Conservation (phyloP, 2,113 vertebrate species). For the Pluvialis apricaria region DNA sequence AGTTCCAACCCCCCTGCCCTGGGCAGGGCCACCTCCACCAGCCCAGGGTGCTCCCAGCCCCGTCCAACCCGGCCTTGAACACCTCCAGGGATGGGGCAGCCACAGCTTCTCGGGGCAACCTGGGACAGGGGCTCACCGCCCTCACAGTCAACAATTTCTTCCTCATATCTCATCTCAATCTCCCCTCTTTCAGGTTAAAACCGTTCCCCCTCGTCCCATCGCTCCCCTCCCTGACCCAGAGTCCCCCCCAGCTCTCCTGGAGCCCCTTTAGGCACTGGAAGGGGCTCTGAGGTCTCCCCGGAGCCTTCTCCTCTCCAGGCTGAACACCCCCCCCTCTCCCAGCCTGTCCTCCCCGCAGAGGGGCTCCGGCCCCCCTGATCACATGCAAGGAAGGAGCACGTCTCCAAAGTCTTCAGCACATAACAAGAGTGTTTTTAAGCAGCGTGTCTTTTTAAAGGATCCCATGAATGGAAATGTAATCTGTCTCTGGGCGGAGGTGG, state of each 20-base stretch:
- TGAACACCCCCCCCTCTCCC: background rate
- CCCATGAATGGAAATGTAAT: background rate
- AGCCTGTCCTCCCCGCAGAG: background rate
- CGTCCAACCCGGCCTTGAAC: background rate
- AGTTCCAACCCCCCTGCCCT: background rate
- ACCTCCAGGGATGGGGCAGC: background rate
- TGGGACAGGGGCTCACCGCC: background rate
- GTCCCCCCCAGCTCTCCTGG: background rate
- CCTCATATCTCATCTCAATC: background rate
- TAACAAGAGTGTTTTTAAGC: background rate
- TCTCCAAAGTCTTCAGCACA: background rate
- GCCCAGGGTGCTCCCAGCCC: background rate
- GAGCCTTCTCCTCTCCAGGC: background rate
- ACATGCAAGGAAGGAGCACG: background rate
- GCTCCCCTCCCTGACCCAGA: background rate
- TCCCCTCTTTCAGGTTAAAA: background rate
- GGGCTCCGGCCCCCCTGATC: background rate
- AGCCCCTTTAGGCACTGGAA: background rate
- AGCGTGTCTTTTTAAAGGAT: background rate
- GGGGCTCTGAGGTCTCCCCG: background rate
- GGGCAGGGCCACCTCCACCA: background rate
- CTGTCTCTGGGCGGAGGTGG: accelerated
- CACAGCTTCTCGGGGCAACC: background rate
- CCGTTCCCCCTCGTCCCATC: background rate
- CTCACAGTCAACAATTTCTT: background rate